phyloP scores from a whole-genome alignment of 2,888 invertebrate genomes.

The Hydriomena furcata region DNA sequence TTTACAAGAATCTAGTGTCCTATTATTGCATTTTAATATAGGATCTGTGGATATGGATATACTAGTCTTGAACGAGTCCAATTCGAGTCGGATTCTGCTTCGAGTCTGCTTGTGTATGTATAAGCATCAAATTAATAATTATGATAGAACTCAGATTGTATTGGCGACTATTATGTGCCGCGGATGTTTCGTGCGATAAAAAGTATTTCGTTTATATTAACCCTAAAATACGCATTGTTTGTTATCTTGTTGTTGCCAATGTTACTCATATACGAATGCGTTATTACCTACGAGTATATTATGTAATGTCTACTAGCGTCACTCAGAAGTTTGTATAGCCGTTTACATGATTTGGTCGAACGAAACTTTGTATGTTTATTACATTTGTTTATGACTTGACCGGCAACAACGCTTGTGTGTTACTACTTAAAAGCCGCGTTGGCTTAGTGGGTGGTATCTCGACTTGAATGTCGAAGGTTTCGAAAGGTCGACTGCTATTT shows the following conservation, averaged over 20 bases:
- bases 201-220: background rate
- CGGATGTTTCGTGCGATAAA: background rate
- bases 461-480: too few relatives aligned
- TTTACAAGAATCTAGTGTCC: too few relatives aligned
- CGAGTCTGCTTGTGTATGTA: too few relatives aligned
- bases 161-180: too few relatives aligned
- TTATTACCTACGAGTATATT: too few relatives aligned
- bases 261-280: slow-evolving; percentile 4
- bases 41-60: too few relatives aligned
- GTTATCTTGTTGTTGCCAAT: slow-evolving; percentile 28
- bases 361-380: slow-evolving; percentile 20
- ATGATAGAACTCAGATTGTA: too few relatives aligned
- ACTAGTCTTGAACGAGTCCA: too few relatives aligned
- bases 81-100: too few relatives aligned
- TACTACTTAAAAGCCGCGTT: slow-evolving; percentile 3
- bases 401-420: slow-evolving; percentile 4
- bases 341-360: slow-evolving; percentile 9
- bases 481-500: slow-evolving; percentile 1
- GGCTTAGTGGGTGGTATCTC: too few relatives aligned
- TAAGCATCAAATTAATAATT: too few relatives aligned
- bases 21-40: too few relatives aligned
- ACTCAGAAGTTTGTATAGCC: slow-evolving; percentile 9
- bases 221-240: background rate
- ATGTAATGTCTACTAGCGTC: slow-evolving; percentile 21
- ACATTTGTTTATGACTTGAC: slow-evolving; percentile 4